These are phyloP conservation scores for Ptilonorhynchus violaceus DNA, from an alignment of 2,113 vertebrate genomes.

Conservation along the genomic window DNA sequence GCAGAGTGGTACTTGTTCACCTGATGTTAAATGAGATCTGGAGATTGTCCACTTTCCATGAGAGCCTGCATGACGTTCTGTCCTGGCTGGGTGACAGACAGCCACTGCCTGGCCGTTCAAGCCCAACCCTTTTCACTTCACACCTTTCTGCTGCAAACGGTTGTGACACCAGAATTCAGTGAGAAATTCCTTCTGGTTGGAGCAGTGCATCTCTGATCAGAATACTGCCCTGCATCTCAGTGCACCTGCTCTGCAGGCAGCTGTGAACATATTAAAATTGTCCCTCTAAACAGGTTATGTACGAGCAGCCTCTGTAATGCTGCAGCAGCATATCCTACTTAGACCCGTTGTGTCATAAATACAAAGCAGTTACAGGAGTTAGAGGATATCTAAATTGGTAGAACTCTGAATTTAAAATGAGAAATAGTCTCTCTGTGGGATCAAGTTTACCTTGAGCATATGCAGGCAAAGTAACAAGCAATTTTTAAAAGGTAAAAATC, in stretches of 20 bases:
- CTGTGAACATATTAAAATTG: neutral
- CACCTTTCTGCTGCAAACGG: neutral
- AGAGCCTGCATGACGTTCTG: neutral
- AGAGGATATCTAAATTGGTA: neutral
- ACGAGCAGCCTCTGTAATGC: neutral
- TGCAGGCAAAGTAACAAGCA: constrained; percentile 19
- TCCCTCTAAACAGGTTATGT: neutral
- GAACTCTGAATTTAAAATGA: constrained; percentile 47
- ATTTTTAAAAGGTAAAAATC: constrained; percentile 29
- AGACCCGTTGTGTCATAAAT: neutral
- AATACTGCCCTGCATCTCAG: neutral
- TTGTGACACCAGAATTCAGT: neutral
- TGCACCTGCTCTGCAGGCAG: neutral
- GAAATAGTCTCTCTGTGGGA: neutral
- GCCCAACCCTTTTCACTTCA: neutral
- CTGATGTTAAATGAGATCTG: constrained; percentile 25
- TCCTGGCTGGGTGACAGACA: neutral
- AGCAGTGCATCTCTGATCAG: neutral
- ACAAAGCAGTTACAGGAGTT: neutral
- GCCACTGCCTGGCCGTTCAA: neutral
- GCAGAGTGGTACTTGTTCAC: neutral
- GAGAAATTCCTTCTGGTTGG: neutral
- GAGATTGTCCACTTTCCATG: neutral
- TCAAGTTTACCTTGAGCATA: constrained; percentile 56
- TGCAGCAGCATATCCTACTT: neutral